These are phyloP conservation scores for Noctua janthina DNA, from an alignment of 2,888 invertebrate species.

Conservation along the genomic window DNA sequence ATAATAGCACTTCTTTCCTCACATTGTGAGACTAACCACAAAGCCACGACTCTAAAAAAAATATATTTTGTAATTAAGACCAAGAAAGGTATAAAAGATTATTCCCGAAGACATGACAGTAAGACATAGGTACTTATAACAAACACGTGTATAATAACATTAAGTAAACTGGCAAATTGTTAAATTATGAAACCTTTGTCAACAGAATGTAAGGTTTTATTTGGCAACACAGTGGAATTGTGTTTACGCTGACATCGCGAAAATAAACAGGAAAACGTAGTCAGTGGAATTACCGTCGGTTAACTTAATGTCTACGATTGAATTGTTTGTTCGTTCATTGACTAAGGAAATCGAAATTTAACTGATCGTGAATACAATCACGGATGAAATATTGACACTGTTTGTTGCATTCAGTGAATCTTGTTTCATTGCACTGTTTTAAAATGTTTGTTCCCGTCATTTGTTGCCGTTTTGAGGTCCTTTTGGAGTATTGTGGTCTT, in stretches of 20 bases:
- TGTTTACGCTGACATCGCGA: slow-evolving; percentile 61
- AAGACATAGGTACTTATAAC: slow-evolving; percentile 10
- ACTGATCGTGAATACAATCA: slow-evolving; percentile 59
- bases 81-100: slow-evolving; percentile 8
- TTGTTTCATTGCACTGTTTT: slow-evolving; percentile 27
- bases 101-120: slow-evolving; percentile 14
- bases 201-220: slow-evolving; percentile 65
- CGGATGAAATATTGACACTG: slow-evolving; percentile 46
- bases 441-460: slow-evolving; percentile 9
- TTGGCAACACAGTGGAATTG: slow-evolving; percentile 61
- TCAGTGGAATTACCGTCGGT: slow-evolving; percentile 60
- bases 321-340: slow-evolving; percentile 65
- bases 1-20: neutral
- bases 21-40: neutral
- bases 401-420: slow-evolving; percentile 19
- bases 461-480: slow-evolving; percentile 21
- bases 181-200: slow-evolving; percentile 70
- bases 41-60: neutral
- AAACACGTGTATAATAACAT: slow-evolving; percentile 33
- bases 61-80: neutral
- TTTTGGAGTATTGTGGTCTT: neutral
- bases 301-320: slow-evolving; percentile 67
- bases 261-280: slow-evolving; percentile 68
- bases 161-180: slow-evolving; percentile 61
- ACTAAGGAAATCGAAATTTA: slow-evolving; percentile 65